Percentiles rank a stretch among this genome's conserved stretches.
Evolutionary conservation across 2,113 vertebrate genomes (phyloP).

Genomic region (Promerops cafer): DNA sequence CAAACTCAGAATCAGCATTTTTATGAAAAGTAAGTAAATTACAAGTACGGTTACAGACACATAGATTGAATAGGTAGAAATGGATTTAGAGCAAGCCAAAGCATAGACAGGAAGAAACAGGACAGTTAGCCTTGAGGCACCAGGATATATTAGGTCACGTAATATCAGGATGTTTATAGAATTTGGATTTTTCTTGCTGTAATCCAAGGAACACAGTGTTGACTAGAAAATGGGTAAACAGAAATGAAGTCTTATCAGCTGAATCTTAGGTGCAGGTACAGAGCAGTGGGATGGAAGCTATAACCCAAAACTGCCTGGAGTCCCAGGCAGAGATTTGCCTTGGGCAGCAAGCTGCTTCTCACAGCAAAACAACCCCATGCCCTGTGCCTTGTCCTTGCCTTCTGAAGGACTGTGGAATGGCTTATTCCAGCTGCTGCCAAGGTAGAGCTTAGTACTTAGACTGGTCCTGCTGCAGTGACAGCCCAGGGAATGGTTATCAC

Average conservation of each 20-base stretch:
- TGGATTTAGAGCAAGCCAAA: background rate
- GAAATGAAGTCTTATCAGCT: background rate
- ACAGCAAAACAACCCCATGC: accelerated
- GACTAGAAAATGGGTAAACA: background rate
- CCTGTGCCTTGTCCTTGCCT: background rate
- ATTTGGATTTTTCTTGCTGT: background rate
- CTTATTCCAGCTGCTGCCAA: background rate
- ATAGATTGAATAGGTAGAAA: background rate
- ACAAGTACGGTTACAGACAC: background rate
- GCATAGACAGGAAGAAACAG: background rate
- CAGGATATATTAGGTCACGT: background rate
- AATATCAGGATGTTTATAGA: background rate
- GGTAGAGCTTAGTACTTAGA: background rate
- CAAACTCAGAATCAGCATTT: slow-evolving; percentile 4
- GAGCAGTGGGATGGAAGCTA: background rate
- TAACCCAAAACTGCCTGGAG: background rate
- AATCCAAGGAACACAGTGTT: background rate
- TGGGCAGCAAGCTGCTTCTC: background rate
- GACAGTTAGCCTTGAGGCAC: background rate
- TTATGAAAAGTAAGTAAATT: background rate
- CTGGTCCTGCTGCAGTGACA: background rate
- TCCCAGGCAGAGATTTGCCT: background rate
- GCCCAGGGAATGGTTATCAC: no score
- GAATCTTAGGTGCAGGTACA: background rate
- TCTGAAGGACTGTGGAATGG: background rate